These are phyloP conservation scores for Drosophila repleta DNA, from an alignment of 1,140 invertebrate genomes.

Conservation along the genomic window DNA sequence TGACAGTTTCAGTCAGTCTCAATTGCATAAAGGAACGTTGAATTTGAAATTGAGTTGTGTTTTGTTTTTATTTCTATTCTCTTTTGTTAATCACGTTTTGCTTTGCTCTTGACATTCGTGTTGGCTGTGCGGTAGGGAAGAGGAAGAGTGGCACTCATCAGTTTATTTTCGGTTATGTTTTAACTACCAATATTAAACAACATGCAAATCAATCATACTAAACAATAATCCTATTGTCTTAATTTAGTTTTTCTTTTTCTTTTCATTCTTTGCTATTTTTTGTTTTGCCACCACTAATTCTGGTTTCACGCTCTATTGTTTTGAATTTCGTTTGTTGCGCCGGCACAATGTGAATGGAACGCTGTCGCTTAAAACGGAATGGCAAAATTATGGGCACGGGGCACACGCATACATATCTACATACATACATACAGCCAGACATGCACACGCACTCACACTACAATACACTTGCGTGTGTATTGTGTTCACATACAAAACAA, in stretches of 20 bases:
- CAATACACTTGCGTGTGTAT: conserved; percentile 32
- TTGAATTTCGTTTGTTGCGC: conserved; percentile 31
- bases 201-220: conserved; percentile 10
- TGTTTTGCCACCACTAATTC: conserved; percentile 37
- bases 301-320: conserved; percentile 49
- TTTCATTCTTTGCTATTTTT: conserved; percentile 19
- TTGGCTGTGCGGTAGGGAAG: conserved; percentile 21
- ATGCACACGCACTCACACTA: conserved; percentile 26
- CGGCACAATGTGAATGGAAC: conserved; percentile 44
- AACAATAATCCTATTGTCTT: conserved; percentile 8
- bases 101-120: conserved; percentile 47
- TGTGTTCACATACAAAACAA: conserved; percentile 64
- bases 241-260: conserved; percentile 27
- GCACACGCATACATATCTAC: conserved; percentile 22
- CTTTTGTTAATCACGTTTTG: conserved; percentile 45
- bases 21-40: conserved; percentile 43
- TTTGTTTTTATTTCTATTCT: conserved; percentile 63
- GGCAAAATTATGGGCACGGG: conserved; percentile 36
- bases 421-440: conserved; percentile 2
- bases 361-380: conserved; percentile 41
- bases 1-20: conserved; percentile 35
- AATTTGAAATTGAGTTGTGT: conserved; percentile 26
- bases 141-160: conserved; percentile 23
- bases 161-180: conserved; percentile 32
- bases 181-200: neutral